Conservation (phyloP, 2,113 vertebrate species). For the Bufo gargarizans region DNA sequence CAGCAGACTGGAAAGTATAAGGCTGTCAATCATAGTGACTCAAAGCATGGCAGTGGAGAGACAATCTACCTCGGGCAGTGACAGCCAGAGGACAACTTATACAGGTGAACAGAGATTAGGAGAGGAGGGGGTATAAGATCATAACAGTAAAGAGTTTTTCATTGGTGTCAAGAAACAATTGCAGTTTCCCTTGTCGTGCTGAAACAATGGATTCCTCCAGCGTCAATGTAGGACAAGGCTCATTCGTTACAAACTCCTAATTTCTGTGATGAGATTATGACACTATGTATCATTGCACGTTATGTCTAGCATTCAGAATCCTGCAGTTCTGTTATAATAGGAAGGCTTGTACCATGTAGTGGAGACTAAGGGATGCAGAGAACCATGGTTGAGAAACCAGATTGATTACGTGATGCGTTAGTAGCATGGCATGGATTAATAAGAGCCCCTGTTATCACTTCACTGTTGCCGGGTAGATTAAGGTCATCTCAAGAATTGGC, state of each 20-base stretch:
- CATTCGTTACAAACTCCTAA: background rate
- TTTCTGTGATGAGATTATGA: background rate
- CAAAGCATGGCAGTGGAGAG: background rate
- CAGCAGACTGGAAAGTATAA: background rate
- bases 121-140: background rate
- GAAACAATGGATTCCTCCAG: background rate
- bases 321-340: background rate
- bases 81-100: background rate
- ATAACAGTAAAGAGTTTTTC: background rate
- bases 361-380: background rate
- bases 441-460: background rate
- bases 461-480: background rate
- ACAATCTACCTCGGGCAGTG: background rate
- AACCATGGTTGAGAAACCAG: background rate
- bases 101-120: background rate
- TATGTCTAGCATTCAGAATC: background rate
- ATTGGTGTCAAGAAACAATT: background rate
- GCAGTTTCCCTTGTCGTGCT: background rate
- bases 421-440: background rate
- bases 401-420: background rate
- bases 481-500: background rate
- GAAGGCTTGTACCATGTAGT: background rate
- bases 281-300: background rate
- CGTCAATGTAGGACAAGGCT: background rate
- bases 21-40: conserved; percentile 26